phyloP scores from a whole-genome alignment of 2,797 vertebrate species.

The Channallabes apus region DNA sequence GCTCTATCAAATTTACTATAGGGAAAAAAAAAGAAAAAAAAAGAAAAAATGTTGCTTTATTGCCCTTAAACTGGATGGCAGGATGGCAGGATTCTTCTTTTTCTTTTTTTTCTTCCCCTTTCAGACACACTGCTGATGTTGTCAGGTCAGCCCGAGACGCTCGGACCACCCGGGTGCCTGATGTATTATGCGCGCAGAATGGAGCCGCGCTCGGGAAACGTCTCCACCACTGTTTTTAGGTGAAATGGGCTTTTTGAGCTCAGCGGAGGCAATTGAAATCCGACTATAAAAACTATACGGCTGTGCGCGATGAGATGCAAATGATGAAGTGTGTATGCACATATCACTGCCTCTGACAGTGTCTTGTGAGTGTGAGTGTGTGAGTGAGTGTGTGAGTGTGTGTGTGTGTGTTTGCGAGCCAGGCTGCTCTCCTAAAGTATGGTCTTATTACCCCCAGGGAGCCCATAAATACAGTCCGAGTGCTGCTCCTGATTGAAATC shows the following conservation, averaged over 20 bases:
- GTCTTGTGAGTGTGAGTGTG: not conserved
- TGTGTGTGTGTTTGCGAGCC: conserved; percentile 5
- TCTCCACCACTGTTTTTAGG: conserved; percentile 31
- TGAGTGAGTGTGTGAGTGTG: not conserved
- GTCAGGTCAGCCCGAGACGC: not conserved
- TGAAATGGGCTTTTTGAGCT: conserved; percentile 9
- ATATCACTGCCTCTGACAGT: not conserved
- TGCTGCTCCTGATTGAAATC: conserved; percentile 72
- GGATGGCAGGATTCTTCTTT: not conserved
- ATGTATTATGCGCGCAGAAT: conserved; percentile 31
- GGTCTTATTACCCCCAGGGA: conserved; percentile 48
- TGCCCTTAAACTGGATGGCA: not conserved
- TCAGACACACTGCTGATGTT: not conserved
- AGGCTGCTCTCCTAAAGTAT: conserved; percentile 24
- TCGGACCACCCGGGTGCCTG: conserved; percentile 36
- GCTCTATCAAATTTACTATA: too few species aligned
- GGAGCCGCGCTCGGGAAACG: conserved; percentile 9
- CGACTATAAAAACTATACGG: not conserved
- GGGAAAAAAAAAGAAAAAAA: too few species aligned
- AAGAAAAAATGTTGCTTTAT: not conserved
- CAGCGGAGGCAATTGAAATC: not conserved
- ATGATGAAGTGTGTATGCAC: not conserved
- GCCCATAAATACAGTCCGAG: conserved; percentile 67
- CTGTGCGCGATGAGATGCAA: conserved; percentile 22
- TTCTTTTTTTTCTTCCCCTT: too few species aligned